Conservation (phyloP, 2,113 vertebrate species). For the Gambusia holbrooki region DNA sequence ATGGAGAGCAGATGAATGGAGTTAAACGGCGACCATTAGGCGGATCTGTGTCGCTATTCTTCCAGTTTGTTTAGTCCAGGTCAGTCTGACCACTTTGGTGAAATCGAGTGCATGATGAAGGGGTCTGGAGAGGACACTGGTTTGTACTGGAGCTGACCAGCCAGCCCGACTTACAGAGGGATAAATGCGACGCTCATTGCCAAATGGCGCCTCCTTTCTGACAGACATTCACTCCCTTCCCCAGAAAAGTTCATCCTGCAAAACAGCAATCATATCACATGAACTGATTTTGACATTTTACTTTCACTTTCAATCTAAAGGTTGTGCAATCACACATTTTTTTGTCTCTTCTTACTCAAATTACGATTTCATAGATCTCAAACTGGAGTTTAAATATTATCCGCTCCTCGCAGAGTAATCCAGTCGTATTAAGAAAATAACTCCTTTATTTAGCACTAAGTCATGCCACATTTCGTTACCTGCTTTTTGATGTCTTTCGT, state of each 20-base stretch:
- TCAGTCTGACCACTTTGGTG: slow-evolving; percentile 61
- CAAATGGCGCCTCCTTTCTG: no score
- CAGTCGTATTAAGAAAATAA: no score
- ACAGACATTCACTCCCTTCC: not conserved
- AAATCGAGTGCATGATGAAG: slow-evolving; percentile 72
- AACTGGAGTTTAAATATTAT: no score
- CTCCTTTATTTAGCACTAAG: no score
- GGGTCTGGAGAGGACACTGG: slow-evolving; percentile 44
- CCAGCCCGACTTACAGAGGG: slow-evolving; percentile 37
- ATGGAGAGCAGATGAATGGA: slow-evolving; percentile 74
- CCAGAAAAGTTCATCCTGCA: not conserved
- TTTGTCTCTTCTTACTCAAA: no score
- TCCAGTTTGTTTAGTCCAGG: slow-evolving; percentile 75
- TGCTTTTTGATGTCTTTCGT: not conserved
- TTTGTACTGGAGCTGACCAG: slow-evolving; percentile 46
- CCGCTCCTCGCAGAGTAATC: no score
- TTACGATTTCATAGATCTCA: no score
- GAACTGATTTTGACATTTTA: not conserved
- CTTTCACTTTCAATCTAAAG: not conserved
- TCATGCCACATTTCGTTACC: not conserved
- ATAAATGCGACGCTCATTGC: slow-evolving; percentile 1
- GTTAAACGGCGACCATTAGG: slow-evolving; percentile 75
- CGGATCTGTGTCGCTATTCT: slow-evolving; percentile 74
- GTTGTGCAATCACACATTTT: not conserved
- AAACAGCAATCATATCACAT: not conserved